Percentiles rank a stretch among this genome's conserved stretches.
These are phyloP conservation scores for Tipula unca DNA, from an alignment of 2,888 invertebrate genomes.

Conservation along the genomic window DNA sequence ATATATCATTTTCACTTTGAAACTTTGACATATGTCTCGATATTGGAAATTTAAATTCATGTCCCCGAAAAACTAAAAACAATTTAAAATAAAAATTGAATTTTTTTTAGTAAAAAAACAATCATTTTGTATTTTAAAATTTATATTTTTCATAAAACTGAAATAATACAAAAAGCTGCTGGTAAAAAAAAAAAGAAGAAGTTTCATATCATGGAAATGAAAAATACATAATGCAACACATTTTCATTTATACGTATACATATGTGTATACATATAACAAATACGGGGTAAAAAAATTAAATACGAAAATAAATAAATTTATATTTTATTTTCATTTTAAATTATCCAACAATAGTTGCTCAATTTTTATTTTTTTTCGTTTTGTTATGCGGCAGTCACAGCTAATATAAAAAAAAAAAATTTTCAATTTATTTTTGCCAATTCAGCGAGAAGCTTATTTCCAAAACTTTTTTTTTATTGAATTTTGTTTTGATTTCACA, in stretches of 20 bases:
- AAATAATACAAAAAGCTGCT: background rate
- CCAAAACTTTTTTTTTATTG: background rate
- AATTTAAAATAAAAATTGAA: background rate
- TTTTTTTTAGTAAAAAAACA: background rate
- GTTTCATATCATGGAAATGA: background rate
- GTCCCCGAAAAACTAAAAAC: background rate
- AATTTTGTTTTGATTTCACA: background rate
- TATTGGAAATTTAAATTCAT: background rate
- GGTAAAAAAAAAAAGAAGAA: background rate
- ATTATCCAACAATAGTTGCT: constrained; percentile 8
- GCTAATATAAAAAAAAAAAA: background rate
- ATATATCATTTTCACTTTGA: background rate
- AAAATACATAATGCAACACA: constrained; percentile 14
- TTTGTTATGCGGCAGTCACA: background rate
- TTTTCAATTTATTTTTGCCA: background rate
- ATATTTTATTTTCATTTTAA: background rate
- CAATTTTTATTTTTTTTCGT: background rate
- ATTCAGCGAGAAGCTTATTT: background rate
- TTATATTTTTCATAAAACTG: background rate
- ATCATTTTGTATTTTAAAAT: background rate
- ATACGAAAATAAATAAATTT: background rate
- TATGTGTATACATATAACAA: background rate
- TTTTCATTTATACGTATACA: background rate
- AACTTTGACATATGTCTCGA: background rate
- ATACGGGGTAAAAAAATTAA: background rate